Evolutionary conservation across 2,888 invertebrate genomes (phyloP), one percentile per base, ranked within the genome.

Genomic region (Orthosia gracilis): DNA sequence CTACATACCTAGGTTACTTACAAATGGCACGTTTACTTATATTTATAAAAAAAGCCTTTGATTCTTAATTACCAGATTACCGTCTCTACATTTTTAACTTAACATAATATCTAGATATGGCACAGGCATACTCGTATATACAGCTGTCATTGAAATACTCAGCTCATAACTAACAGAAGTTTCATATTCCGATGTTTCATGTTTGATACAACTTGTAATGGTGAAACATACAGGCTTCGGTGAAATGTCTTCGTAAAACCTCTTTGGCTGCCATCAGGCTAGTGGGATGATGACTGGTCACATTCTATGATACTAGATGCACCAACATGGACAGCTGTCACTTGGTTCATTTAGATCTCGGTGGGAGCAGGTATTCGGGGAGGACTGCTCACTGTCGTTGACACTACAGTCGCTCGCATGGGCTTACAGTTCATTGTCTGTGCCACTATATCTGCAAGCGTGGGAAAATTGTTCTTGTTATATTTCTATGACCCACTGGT

Each of bases 181-280:
- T 5, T 50, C 50, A 50, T 18, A 18, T 50, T n/a, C 31, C 7
- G 31, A 31, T 31, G 31, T 50, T 4, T 52, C 9, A 63, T 13
- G 17, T 49, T 9, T 18, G 11, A 40, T 52, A 52, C 50, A 66
- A 67, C 15, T 50, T 64, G 57, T 26, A n/a, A 21, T 57, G 17
- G 45, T 21, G 3, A 4, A 18, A 45, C 23, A 55, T 58, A 12
- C 52, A 76, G 66, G 52, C n/a, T 76, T 31, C 58, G 47, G 47
- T 59, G 47, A 7, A 31, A 18, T 23, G 45, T 11, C 17, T n/a
- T n/a, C n/a, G n/a, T n/a, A n/a, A n/a, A n/a, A 59, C 4, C 1
- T 52, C 40, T 58, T 26, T 11, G 3, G 15, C 1, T 52, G 26
- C 12, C 45, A 21, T 0, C 21, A 50, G 0, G 15, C 3, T 7